Conservation (phyloP, 1,140 invertebrate genomes). For the Caenorhabditis remanei region DNA sequence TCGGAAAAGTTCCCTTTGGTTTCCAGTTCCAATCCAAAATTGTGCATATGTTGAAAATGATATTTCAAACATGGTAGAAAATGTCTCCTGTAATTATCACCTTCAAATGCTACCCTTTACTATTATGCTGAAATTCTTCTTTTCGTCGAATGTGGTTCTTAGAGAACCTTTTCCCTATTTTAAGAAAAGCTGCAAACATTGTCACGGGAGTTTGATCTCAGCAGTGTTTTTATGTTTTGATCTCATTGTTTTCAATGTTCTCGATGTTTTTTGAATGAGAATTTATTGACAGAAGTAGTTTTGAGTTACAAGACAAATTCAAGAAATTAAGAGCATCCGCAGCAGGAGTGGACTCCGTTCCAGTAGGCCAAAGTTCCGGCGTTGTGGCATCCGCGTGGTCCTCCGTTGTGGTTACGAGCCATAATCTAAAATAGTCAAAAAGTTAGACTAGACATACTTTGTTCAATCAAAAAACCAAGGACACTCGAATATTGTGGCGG, state of each 20-base stretch:
- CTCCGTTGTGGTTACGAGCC: constrained; percentile 49
- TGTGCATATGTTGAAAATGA: background rate
- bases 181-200: too few relatives aligned
- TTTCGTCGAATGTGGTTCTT: too few relatives aligned
- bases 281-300: background rate
- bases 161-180: too few relatives aligned
- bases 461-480: constrained; percentile 12
- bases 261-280: background rate
- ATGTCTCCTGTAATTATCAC: too few relatives aligned
- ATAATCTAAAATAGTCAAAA: constrained; percentile 15
- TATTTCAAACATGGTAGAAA: background rate
- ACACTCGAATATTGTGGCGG: background rate
- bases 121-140: too few relatives aligned
- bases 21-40: background rate
- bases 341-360: constrained; percentile 44
- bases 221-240: too few relatives aligned
- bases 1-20: background rate
- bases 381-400: constrained; percentile 47
- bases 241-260: too few relatives aligned
- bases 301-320: background rate
- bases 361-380: constrained; percentile 30
- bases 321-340: constrained; percentile 26
- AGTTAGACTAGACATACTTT: background rate
- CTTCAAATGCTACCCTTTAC: too few relatives aligned
- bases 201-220: too few relatives aligned